Conservation (phyloP, 2,797 vertebrate genomes). For the Pteronotus mesoamericanus region DNA sequence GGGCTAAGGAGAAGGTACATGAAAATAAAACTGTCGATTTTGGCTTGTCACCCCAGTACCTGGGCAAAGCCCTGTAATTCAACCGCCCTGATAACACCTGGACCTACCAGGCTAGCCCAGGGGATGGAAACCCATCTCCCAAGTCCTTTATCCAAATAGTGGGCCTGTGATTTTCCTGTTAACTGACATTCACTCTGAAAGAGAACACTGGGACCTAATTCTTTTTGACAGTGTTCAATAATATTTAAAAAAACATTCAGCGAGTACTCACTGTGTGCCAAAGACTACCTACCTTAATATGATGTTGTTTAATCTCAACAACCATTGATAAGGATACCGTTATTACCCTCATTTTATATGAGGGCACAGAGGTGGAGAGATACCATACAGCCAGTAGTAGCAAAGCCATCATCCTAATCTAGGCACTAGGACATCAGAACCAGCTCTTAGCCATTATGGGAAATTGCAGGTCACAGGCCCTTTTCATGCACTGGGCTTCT, state of each 20-base stretch:
- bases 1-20: background rate
- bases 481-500: background rate
- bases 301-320: constrained; percentile 1
- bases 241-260: background rate
- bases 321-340: background rate
- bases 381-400: background rate
- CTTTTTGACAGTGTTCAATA: background rate
- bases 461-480: background rate
- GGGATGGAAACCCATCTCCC: background rate
- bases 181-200: background rate
- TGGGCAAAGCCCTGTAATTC: background rate
- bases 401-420: background rate
- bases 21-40: background rate
- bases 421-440: background rate
- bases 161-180: background rate
- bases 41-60: background rate
- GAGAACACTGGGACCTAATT: background rate
- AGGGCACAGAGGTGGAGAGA: background rate
- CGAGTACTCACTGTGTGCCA: background rate
- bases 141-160: background rate
- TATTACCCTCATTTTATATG: background rate
- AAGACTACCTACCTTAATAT: background rate
- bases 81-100: background rate
- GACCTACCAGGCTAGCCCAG: background rate
- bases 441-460: background rate